Conservation (phyloP, 2,888 invertebrate genomes). For the Nymphalis c-album region DNA sequence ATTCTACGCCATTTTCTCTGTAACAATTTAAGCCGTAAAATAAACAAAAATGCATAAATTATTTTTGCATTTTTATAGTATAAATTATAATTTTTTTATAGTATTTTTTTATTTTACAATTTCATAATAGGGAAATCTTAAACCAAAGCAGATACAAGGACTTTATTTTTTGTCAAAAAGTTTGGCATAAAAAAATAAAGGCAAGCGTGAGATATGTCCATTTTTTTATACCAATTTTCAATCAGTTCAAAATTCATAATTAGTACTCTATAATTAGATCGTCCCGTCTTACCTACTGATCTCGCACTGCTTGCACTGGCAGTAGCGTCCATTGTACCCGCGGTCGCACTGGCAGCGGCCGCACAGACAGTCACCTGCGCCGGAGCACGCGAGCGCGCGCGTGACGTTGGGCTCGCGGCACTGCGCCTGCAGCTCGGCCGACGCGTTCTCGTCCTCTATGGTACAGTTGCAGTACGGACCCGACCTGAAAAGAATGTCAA, state of each 20-base stretch:
- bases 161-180: no score
- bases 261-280: background rate
- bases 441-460: constrained; percentile 66
- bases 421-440: constrained; percentile 61
- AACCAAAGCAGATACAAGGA: no score
- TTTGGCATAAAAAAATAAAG: no score
- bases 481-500: constrained; percentile 58
- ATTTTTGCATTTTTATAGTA: no score
- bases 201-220: no score
- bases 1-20: constrained; percentile 68
- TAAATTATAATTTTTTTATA: no score
- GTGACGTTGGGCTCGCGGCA: constrained; percentile 66
- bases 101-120: no score
- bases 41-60: no score
- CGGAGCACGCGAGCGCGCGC: constrained; percentile 80
- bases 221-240: no score
- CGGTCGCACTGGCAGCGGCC: constrained; percentile 86
- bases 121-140: no score
- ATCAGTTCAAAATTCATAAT: no score
- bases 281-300: constrained; percentile 64
- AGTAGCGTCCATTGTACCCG: constrained; percentile 82
- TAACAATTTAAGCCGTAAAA: constrained; percentile 22
- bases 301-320: constrained; percentile 83
- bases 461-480: constrained; percentile 81
- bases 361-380: constrained; percentile 89